Evolutionary conservation across 2,113 vertebrate genomes (phyloP).

Genomic region (Pagrus major): DNA sequence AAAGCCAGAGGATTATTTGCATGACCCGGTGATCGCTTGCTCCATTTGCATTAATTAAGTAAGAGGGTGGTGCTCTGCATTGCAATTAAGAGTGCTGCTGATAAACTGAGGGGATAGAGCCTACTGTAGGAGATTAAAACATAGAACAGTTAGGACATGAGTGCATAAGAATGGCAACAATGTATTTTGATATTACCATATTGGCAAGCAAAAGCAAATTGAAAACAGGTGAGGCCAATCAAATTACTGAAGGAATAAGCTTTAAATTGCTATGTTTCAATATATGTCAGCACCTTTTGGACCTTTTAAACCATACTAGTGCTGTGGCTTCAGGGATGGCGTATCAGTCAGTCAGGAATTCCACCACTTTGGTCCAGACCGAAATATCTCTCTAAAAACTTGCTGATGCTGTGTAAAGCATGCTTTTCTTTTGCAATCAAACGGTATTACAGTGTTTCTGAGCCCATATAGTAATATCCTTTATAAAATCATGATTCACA

Average conservation of each 20-base stretch:
- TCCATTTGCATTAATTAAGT: conserved; percentile 75
- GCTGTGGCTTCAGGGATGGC: too few species aligned
- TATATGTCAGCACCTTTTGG: neutral
- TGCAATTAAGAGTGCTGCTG: conserved; percentile 63
- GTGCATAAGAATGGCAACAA: neutral
- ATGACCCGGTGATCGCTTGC: conserved; percentile 17
- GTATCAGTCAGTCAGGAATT: neutral
- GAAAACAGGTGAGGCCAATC: neutral
- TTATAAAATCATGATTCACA: too few species aligned
- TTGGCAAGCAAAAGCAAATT: neutral
- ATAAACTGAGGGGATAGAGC: conserved; percentile 34
- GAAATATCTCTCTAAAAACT: neutral
- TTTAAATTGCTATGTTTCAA: neutral
- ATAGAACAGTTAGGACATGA: neutral
- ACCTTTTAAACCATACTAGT: neutral
- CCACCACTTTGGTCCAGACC: neutral
- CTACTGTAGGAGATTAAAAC: conserved; percentile 21
- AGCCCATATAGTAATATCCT: too few species aligned
- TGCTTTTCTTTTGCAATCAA: too few species aligned
- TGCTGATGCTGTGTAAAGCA: too few species aligned
- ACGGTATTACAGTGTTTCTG: too few species aligned
- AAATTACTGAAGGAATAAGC: neutral
- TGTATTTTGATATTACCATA: conserved; percentile 1
- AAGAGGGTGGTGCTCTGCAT: conserved; percentile 55
- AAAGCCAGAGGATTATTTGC: conserved; percentile 54